These are phyloP conservation scores for Arbacia lixula DNA, from an alignment of 53 echinoderm and acorn worm species.

Conservation along the genomic window DNA sequence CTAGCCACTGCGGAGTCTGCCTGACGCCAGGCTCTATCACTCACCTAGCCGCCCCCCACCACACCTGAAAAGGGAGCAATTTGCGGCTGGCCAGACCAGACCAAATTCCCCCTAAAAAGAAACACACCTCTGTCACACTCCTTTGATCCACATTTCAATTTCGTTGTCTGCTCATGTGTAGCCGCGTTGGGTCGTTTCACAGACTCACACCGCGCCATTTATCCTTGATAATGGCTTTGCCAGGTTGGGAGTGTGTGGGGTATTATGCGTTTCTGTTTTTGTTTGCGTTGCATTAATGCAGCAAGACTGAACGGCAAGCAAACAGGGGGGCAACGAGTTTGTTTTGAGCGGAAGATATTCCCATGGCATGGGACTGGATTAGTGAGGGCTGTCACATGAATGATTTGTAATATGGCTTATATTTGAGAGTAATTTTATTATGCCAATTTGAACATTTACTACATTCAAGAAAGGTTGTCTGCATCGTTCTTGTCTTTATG, in stretches of 20 bases:
- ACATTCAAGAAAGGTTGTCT: too few relatives aligned
- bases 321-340: not conserved
- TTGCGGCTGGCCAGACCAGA: not conserved
- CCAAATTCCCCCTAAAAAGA: not conserved
- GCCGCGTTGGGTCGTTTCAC: not conserved
- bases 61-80: conserved; percentile 8
- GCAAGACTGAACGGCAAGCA: not conserved
- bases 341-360: too few relatives aligned
- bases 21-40: conserved; percentile 28
- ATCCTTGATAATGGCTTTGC: conserved; percentile 18
- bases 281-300: conserved; percentile 17
- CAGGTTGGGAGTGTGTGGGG: not conserved
- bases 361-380: too few relatives aligned
- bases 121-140: conserved; percentile 9
- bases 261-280: conserved; percentile 17
- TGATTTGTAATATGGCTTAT: too few relatives aligned
- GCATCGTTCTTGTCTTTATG: too few relatives aligned
- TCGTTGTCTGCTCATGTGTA: conserved; percentile 9
- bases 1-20: conserved; percentile 1
- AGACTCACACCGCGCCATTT: conserved; percentile 25
- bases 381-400: too few relatives aligned
- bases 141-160: conserved; percentile 21
- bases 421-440: too few relatives aligned
- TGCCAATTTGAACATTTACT: too few relatives aligned
- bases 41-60: not conserved